Conservation (phyloP, 2,797 vertebrate genomes). For the Myotis findleyi region DNA sequence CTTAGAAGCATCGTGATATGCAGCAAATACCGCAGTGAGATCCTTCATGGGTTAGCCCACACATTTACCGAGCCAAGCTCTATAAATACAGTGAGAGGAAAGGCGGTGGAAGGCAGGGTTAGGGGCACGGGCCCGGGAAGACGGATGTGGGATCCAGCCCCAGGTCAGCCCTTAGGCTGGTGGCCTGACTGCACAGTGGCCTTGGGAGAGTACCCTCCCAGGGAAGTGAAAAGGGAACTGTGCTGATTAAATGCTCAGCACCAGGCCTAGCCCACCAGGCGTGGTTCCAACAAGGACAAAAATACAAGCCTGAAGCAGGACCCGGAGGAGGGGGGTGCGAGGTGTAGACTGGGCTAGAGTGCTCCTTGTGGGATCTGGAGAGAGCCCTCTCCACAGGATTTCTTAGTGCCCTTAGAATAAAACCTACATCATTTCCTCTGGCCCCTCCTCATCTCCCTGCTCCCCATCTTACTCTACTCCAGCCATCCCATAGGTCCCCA, state of each 20-base stretch:
- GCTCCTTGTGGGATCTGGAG: too few species aligned
- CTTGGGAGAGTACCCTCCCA: neutral
- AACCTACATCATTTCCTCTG: neutral
- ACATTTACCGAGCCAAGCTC: neutral
- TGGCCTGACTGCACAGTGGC: neutral
- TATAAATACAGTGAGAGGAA: neutral
- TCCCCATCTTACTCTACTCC: neutral
- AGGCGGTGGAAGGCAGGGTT: neutral
- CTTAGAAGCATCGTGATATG: neutral
- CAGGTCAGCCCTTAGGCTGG: neutral
- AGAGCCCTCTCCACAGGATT: neutral
- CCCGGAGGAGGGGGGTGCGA: neutral
- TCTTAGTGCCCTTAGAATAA: neutral
- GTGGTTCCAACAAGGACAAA: neutral
- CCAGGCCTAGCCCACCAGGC: neutral
- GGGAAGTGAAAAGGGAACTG: neutral
- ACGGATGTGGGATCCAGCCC: neutral
- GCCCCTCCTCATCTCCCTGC: neutral
- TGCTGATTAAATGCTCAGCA: neutral
- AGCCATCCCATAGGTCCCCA: neutral
- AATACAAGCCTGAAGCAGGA: neutral
- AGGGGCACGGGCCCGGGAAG: neutral
- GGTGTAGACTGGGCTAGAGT: neutral
- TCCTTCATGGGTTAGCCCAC: neutral
- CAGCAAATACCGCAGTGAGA: neutral